Evolutionary conservation across 2,797 vertebrate species (phyloP).

Genomic region (Molossus molossus): DNA sequence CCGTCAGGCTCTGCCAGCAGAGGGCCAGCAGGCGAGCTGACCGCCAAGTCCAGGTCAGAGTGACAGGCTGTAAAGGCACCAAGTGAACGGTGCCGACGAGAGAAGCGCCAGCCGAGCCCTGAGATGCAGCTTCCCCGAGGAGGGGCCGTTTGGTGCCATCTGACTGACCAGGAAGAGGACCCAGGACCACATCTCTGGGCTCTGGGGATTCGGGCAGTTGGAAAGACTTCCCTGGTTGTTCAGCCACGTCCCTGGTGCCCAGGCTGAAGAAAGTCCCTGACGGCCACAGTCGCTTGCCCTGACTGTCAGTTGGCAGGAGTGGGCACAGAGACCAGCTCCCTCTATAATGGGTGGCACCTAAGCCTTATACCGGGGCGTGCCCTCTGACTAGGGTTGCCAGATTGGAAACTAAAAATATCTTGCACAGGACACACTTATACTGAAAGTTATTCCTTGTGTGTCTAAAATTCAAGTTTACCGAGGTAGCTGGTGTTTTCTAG

Average conservation of each 20-base stretch:
- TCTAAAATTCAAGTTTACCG: background rate
- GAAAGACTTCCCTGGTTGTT: rapidly evolving
- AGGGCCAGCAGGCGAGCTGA: no score
- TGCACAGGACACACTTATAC: background rate
- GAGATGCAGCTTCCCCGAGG: background rate
- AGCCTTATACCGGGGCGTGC: rapidly evolving
- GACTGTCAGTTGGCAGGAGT: background rate
- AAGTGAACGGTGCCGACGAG: background rate
- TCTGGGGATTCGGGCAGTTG: rapidly evolving
- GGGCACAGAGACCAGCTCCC: background rate
- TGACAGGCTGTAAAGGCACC: background rate
- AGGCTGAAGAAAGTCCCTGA: rapidly evolving
- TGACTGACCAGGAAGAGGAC: no score
- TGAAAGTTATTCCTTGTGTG: background rate
- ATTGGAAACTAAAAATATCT: background rate
- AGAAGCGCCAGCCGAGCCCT: background rate
- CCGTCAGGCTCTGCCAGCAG: background rate
- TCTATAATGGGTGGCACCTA: rapidly evolving
- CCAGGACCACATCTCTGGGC: rapidly evolving
- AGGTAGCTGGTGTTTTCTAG: background rate
- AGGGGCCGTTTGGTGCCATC: rapidly evolving
- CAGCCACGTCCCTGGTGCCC: background rate
- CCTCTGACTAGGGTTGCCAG: background rate
- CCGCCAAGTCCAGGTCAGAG: background rate
- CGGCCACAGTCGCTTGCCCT: background rate